Evolutionary conservation across 2,797 vertebrate species (phyloP), one percentile per base, ranked within the genome.

Genomic region (Micropoecilia bifurca): DNA sequence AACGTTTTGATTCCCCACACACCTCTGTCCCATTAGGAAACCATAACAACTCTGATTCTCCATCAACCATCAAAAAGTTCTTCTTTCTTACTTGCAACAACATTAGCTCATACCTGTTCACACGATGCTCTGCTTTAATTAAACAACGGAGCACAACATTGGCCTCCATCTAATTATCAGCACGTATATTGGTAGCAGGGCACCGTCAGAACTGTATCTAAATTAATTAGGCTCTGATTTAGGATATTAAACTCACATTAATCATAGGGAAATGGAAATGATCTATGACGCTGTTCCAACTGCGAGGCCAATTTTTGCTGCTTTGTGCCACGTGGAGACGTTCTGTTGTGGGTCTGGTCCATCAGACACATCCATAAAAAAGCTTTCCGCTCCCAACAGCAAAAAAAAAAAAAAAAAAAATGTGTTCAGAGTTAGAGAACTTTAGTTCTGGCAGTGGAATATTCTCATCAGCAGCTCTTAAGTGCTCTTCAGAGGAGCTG

Each of bases 151-250:
- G 93, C 25, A 96, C 95, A 95, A 96, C 96, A 97, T 97, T 97
- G 97, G 96, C 92, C 95, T 92, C 93, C 95, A 96, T 97, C 95
- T 97, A 97, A 97, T 97, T 97, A 97, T 96, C 95, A 95, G 95
- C 96, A 97, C 97, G 96, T 97, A 96, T 96, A 96, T 97, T 96
- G 97, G 96, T 96, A 97, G 96, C 96, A 96, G 97, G 96, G 96
- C 96, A 97, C 96, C 96, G 96, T 97, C 96, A 97, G 96, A 97
- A 96, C 96, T 96, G 96, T 97, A 96, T 97, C 96, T 97, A 97
- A 97, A 98, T 97, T 97, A 97, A 98, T 98, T 97, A 97, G 96
- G 96, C 96, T 97, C 97, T 97, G 96, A 98, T 97, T 97, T 97
- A 97, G 97, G 96, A 97, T 97, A 97, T 97, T 97, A 97, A 97